These are phyloP conservation scores for Atherinosoma microstoma DNA, from an alignment of 2,797 vertebrate genomes.

Conservation along the genomic window DNA sequence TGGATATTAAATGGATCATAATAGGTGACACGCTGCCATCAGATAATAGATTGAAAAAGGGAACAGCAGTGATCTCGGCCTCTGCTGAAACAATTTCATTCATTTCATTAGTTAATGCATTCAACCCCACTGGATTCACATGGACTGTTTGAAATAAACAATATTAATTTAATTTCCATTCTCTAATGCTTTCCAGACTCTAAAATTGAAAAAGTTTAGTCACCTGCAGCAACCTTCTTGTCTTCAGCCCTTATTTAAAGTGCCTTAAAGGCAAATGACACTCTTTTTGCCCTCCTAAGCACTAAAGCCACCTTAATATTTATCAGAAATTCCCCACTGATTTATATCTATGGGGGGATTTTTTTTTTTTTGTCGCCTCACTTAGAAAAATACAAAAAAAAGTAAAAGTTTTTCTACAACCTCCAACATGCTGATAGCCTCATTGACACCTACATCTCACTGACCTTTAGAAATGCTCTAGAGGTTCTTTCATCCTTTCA, in stretches of 20 bases:
- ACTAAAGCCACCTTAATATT: neutral
- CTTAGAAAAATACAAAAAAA: neutral
- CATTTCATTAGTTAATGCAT: neutral
- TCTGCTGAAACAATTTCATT: neutral
- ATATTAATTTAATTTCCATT: too few relatives aligned
- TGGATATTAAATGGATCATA: slow-evolving; percentile 13
- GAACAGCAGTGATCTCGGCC: neutral
- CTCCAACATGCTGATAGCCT: neutral
- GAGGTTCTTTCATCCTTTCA: neutral
- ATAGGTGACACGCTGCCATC: neutral
- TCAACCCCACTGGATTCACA: neutral
- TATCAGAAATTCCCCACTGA: too few relatives aligned
- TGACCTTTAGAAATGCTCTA: slow-evolving; percentile 1
- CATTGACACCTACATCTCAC: neutral
- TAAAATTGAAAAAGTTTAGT: too few relatives aligned
- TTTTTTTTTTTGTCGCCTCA: too few relatives aligned
- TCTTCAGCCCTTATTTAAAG: too few relatives aligned
- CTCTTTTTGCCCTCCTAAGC: neutral
- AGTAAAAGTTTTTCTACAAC: neutral
- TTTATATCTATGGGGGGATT: too few relatives aligned
- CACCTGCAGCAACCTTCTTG: too few relatives aligned
- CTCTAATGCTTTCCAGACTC: too few relatives aligned
- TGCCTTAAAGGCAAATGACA: neutral
- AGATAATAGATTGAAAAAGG: neutral
- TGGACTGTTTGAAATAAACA: neutral